Evolutionary conservation across 2,888 invertebrate species (phyloP).

Genomic region (Dromius quadrimaculatus): DNA sequence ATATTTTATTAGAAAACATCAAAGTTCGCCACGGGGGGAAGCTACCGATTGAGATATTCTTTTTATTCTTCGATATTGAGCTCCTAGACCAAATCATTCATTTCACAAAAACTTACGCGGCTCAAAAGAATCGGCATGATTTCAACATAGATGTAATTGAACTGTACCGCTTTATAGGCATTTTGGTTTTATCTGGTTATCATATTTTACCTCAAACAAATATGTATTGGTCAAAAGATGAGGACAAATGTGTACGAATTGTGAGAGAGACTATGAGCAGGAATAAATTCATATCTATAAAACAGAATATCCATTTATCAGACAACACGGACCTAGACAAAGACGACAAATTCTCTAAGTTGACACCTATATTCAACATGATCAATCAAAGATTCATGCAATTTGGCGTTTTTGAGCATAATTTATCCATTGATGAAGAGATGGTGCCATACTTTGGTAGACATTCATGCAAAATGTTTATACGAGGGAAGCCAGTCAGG

Average conservation of each 20-base stretch:
- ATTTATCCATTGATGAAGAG: conserved; percentile 54
- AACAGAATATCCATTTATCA: conserved; percentile 36
- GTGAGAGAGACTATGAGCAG: background rate
- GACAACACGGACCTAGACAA: conserved; percentile 45
- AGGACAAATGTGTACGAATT: background rate
- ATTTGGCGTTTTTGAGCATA: conserved; percentile 53
- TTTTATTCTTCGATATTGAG: too few relatives aligned
- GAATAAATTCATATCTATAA: background rate
- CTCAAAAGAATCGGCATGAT: background rate
- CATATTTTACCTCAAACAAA: too few relatives aligned
- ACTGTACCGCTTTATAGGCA: background rate
- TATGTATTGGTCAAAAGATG: too few relatives aligned
- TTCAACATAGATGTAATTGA: background rate
- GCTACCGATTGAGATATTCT: too few relatives aligned
- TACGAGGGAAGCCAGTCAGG: conserved; percentile 54
- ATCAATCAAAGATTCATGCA: conserved; percentile 38
- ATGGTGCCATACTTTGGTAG: conserved; percentile 55
- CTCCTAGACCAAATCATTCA: too few relatives aligned
- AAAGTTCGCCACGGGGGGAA: too few relatives aligned
- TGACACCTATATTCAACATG: conserved; percentile 46
- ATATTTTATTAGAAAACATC: background rate
- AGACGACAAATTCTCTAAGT: conserved; percentile 54
- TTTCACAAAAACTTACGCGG: background rate
- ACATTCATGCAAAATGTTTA: conserved; percentile 55
- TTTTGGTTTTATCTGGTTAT: background rate